phyloP scores from a whole-genome alignment of 2,797 vertebrate species.

The Lagothrix lagotricha region DNA sequence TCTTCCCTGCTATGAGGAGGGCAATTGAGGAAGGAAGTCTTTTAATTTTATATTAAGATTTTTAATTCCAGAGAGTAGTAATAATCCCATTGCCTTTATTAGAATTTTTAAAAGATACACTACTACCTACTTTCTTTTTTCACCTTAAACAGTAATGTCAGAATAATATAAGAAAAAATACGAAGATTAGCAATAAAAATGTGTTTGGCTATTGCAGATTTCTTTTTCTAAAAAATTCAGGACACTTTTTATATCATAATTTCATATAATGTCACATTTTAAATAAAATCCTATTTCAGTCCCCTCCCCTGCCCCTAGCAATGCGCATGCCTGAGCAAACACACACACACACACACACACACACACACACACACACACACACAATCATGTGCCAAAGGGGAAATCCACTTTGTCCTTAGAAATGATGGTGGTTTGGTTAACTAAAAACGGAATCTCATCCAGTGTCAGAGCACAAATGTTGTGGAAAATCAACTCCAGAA shows the following conservation, averaged over 20 bases:
- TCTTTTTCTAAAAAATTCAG: constrained; percentile 6
- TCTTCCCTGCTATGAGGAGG: not conserved
- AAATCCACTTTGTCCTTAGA: not conserved
- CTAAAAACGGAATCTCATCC: not conserved
- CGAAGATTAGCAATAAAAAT: not conserved
- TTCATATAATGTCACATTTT: constrained; percentile 13
- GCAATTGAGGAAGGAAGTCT: not conserved
- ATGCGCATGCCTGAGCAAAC: not conserved
- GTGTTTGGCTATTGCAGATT: not conserved
- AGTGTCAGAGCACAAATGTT: not conserved
- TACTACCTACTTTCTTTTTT: not conserved
- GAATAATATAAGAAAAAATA: not conserved
- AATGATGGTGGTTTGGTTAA: not conserved
- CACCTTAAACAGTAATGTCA: not conserved
- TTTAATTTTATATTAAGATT: not conserved
- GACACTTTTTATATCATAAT: not conserved
- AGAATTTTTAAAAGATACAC: not conserved
- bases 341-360: not conserved
- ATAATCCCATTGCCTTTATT: not conserved
- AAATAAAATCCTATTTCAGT: constrained; percentile 2
- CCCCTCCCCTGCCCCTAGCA: not conserved
- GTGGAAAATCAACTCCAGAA: constrained; percentile 42
- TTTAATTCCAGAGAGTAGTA: not conserved
- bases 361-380: not conserved
- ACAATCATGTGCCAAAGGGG: not conserved